Evolutionary conservation across 2,888 invertebrate species (phyloP).

Genomic region (Neoscelio sp.): DNA sequence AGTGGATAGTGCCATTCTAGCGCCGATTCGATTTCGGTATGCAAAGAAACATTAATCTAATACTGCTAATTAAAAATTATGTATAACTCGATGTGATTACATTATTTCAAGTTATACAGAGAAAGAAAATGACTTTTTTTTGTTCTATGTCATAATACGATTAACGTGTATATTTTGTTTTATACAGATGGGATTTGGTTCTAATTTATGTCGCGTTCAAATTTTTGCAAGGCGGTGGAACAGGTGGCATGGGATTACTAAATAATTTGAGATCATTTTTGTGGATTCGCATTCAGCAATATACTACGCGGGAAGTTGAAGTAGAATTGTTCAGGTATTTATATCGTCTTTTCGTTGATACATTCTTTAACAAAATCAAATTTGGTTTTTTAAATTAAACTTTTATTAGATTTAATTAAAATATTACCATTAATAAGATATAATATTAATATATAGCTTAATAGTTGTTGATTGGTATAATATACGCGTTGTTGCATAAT

Average conservation of each 20-base stretch:
- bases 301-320: slow-evolving; percentile 96
- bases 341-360: not conserved
- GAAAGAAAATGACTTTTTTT: too few relatives aligned
- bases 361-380: slow-evolving; percentile 11
- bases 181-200: slow-evolving; percentile 95
- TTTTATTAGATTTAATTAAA: too few relatives aligned
- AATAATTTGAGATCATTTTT: slow-evolving; percentile 96
- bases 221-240: slow-evolving; percentile 97
- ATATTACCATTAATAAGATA: too few relatives aligned
- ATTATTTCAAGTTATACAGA: too few relatives aligned
- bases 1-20: slow-evolving; percentile 82
- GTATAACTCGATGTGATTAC: too few relatives aligned
- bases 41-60: not conserved
- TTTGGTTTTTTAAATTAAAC: too few relatives aligned
- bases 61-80: too few relatives aligned
- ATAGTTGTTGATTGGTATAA: too few relatives aligned
- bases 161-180: too few relatives aligned
- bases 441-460: too few relatives aligned
- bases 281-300: slow-evolving; percentile 98
- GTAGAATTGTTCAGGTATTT: slow-evolving; percentile 83
- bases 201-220: slow-evolving; percentile 94
- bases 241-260: slow-evolving; percentile 95
- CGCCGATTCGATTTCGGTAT: slow-evolving; percentile 76
- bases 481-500: too few relatives aligned
- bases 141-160: too few relatives aligned